phyloP scores from a whole-genome alignment of 2,797 vertebrate genomes.

The Microchirus variegatus region DNA sequence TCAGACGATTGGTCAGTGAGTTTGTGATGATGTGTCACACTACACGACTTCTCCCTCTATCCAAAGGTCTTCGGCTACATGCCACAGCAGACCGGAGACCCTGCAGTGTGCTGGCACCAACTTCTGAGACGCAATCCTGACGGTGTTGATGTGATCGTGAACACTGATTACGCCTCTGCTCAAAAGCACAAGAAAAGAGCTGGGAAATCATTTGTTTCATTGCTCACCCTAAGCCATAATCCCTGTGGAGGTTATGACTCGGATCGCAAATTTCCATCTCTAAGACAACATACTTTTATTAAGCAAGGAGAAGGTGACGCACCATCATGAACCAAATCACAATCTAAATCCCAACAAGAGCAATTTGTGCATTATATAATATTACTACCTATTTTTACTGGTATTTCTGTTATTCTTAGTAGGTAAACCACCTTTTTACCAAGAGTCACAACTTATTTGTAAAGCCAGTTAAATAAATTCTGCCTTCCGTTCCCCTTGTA shows the following conservation, averaged over 20 bases:
- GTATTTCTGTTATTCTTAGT: too few species aligned
- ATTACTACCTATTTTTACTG: too few species aligned
- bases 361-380: too few species aligned
- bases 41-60: neutral
- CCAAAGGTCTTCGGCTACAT: neutral
- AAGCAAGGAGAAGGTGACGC: too few species aligned
- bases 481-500: too few species aligned
- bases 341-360: too few species aligned
- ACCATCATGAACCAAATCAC: too few species aligned
- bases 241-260: neutral
- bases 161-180: slow-evolving; percentile 41
- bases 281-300: too few species aligned
- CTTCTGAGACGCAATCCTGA: slow-evolving; percentile 27
- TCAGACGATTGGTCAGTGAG: slow-evolving; percentile 34
- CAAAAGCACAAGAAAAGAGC: slow-evolving; percentile 17
- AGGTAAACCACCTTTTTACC: too few species aligned
- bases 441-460: too few species aligned
- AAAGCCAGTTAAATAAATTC: too few species aligned
- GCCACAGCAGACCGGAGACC: slow-evolving; percentile 15
- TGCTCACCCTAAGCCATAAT: slow-evolving; percentile 26
- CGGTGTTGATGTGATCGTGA: slow-evolving; percentile 43
- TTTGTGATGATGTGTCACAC: neutral
- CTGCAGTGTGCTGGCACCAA: slow-evolving; percentile 36
- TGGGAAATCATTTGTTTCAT: slow-evolving; percentile 26
- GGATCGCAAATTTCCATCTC: too few species aligned